Percentiles rank a stretch among this genome's conserved stretches.
phyloP scores from a whole-genome alignment of 2,113 vertebrate species.

The Daboia siamensis region DNA sequence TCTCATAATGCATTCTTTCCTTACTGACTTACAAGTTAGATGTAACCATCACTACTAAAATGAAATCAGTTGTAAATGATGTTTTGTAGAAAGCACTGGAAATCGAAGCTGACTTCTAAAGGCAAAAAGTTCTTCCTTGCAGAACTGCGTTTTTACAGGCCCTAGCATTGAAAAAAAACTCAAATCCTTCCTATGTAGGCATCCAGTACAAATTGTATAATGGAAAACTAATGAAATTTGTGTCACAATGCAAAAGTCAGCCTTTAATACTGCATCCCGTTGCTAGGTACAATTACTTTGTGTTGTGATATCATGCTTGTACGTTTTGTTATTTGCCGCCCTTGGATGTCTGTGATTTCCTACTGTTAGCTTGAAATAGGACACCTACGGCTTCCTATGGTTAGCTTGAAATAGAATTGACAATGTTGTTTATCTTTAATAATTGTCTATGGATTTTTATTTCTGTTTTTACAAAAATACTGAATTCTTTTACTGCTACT shows the following conservation, averaged over 20 bases:
- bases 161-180: background rate
- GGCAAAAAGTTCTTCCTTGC: background rate
- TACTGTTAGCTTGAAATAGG: background rate
- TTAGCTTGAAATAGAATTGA: slow-evolving; percentile 1
- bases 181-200: background rate
- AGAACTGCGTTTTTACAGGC: background rate
- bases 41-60: background rate
- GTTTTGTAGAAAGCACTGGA: background rate
- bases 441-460: slow-evolving; percentile 24
- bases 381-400: background rate
- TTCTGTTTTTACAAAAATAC: slow-evolving; percentile 20
- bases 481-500: slow-evolving; percentile 18
- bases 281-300: background rate
- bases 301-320: background rate
- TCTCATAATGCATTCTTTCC: background rate
- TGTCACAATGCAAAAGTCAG: background rate
- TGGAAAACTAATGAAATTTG: background rate
- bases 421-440: background rate
- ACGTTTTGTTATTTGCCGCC: background rate
- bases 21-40: accelerated
- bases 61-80: background rate
- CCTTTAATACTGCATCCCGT: background rate
- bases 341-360: background rate
- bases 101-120: slow-evolving; percentile 7
- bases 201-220: background rate